These are phyloP conservation scores for Argyresthia albistria DNA, from an alignment of 2,888 invertebrate genomes.

Conservation along the genomic window DNA sequence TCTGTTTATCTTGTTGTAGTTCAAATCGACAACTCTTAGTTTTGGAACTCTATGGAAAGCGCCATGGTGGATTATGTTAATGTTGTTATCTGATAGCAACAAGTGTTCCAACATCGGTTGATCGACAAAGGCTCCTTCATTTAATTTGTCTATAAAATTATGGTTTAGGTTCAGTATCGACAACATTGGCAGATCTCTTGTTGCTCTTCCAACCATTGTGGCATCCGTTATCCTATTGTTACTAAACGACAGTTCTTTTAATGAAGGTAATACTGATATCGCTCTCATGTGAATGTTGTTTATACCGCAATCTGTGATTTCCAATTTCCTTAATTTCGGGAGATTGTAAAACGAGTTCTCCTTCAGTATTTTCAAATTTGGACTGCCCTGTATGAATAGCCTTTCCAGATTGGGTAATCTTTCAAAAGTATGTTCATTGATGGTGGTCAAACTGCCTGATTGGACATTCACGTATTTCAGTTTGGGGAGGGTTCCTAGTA, in stretches of 20 bases:
- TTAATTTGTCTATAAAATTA: constrained; percentile 79
- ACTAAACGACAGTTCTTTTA: constrained; percentile 79
- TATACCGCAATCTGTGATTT: constrained; percentile 83
- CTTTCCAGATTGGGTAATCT: constrained; percentile 82
- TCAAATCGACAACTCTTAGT: constrained; percentile 80
- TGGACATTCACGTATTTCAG: constrained; percentile 83
- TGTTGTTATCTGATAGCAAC: constrained; percentile 79
- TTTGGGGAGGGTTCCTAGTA: constrained; percentile 79
- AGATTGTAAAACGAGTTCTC: constrained; percentile 80
- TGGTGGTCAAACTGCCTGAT: constrained; percentile 75
- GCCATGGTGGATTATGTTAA: constrained; percentile 83
- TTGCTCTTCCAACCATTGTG: constrained; percentile 84
- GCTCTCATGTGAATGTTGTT: constrained; percentile 85
- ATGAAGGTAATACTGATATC: constrained; percentile 78
- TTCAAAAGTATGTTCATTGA: constrained; percentile 79
- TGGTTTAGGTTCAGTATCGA: constrained; percentile 79
- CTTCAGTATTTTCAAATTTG: constrained; percentile 77
- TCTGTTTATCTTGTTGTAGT: constrained; percentile 81
- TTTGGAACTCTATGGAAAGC: constrained; percentile 86
- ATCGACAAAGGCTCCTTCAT: constrained; percentile 86
- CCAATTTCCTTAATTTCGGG: constrained; percentile 78
- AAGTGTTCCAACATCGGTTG: constrained; percentile 78
- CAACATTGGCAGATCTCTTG: constrained; percentile 81
- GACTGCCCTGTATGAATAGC: constrained; percentile 80
- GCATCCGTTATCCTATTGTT: constrained; percentile 84